phyloP scores from a whole-genome alignment of 2,113 vertebrate genomes.

The Microtus ochrogaster region DNA sequence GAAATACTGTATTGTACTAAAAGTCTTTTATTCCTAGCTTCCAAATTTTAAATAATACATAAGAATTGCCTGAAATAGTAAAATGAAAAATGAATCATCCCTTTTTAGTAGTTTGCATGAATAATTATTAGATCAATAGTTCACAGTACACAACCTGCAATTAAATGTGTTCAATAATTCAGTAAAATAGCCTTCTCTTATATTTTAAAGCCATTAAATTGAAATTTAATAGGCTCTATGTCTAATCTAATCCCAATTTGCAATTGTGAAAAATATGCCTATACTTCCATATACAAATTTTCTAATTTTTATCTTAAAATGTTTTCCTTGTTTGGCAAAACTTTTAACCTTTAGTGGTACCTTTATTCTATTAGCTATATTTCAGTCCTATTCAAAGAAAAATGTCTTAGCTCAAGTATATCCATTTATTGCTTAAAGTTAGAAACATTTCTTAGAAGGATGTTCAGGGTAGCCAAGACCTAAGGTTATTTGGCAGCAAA shows the following conservation, averaged over 20 bases:
- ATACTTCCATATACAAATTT: neutral
- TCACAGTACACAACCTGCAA: conserved; percentile 66
- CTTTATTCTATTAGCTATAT: neutral
- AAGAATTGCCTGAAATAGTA: conserved; percentile 61
- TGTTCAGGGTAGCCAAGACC: neutral
- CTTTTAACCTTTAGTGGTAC: neutral
- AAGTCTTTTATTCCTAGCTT: conserved; percentile 63
- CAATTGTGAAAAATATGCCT: neutral
- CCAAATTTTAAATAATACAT: conserved; percentile 77
- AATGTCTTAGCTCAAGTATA: neutral
- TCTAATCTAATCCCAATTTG: conserved; percentile 56
- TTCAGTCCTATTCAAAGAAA: neutral
- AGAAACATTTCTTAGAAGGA: neutral
- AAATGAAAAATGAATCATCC: conserved; percentile 68
- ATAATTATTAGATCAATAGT: conserved; percentile 72
- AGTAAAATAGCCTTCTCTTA: conserved; percentile 68
- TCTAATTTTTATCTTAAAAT: conserved; percentile 5
- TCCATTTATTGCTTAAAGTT: neutral
- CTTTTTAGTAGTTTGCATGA: conserved; percentile 74
- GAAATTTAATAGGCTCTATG: neutral
- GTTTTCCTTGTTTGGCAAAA: neutral
- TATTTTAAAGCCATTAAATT: conserved; percentile 75
- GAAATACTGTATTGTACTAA: conserved; percentile 59
- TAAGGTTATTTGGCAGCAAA: neutral
- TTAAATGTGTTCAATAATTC: conserved; percentile 79